Evolutionary conservation across 2,113 vertebrate species (phyloP).

Genomic region (Rhabdornis inornatus): DNA sequence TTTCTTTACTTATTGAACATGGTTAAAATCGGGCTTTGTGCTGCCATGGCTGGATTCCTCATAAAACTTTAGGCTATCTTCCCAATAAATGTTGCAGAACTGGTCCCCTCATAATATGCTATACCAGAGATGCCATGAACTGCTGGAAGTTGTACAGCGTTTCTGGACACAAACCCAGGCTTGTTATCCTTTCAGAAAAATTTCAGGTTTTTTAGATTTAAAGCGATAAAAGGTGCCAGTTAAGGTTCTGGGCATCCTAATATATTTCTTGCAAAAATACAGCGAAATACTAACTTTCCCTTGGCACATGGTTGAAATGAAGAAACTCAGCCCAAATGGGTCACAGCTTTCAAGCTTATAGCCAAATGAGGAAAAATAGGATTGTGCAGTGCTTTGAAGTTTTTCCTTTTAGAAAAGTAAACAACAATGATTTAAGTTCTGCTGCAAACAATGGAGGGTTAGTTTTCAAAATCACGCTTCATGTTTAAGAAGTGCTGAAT

Average conservation of each 20-base stretch:
- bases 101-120: not conserved
- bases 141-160: not conserved
- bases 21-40: not conserved
- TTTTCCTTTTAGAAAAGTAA: not conserved
- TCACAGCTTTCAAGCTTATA: not conserved
- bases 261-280: not conserved
- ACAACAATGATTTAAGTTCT: not conserved
- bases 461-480: not conserved
- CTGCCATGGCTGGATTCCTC: not conserved
- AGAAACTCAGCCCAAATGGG: not conserved
- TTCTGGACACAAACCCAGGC: not conserved
- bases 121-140: not conserved
- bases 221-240: not conserved
- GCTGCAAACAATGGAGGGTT: not conserved
- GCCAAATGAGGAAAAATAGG: not conserved
- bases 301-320: not conserved
- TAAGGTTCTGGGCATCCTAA: not conserved
- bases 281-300: not conserved
- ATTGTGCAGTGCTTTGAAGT: not conserved
- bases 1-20: not conserved
- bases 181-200: not conserved
- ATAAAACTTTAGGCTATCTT: not conserved
- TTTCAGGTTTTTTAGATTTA: not conserved
- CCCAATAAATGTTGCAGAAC: not conserved
- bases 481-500: not conserved